Evolutionary conservation across 2,113 vertebrate genomes (phyloP).

Genomic region (Lontra canadensis): DNA sequence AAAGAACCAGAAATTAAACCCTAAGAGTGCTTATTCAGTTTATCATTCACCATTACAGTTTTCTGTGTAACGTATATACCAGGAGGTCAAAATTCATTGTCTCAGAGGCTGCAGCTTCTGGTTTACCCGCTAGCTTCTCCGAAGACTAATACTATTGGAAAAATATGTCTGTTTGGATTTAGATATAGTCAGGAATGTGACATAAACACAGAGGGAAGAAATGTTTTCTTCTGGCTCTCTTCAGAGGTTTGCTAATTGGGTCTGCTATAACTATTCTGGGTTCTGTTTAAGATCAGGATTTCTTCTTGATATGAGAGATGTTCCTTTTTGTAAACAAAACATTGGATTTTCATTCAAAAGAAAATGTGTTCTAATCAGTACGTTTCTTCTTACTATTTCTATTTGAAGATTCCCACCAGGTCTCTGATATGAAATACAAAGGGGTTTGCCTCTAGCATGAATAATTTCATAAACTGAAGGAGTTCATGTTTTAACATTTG

Average conservation of each 20-base stretch:
- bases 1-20: background rate
- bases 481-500: conserved; percentile 14
- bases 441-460: conserved; percentile 28
- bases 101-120: background rate
- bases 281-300: conserved; percentile 62
- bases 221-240: conserved; percentile 60
- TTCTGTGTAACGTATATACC: conserved; percentile 1
- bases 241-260: conserved; percentile 73
- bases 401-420: background rate
- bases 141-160: conserved; percentile 33
- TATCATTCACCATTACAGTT: conserved; percentile 18
- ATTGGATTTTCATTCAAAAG: conserved; percentile 65
- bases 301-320: conserved; percentile 45
- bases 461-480: conserved; percentile 59
- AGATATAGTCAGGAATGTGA: conserved; percentile 63
- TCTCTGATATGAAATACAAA: conserved; percentile 43
- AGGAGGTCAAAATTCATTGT: conserved; percentile 4
- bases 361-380: conserved; percentile 52
- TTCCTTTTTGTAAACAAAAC: conserved; percentile 66
- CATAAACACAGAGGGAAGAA: background rate
- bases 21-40: conserved; percentile 4
- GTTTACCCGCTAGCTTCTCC: conserved; percentile 28
- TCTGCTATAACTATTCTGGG: conserved; percentile 47
- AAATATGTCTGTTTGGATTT: conserved; percentile 55
- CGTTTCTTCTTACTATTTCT: background rate